Evolutionary conservation across 2,797 vertebrate species (phyloP), one percentile per base, ranked within the genome.

Genomic region (Rhadinocentrus ornatus): DNA sequence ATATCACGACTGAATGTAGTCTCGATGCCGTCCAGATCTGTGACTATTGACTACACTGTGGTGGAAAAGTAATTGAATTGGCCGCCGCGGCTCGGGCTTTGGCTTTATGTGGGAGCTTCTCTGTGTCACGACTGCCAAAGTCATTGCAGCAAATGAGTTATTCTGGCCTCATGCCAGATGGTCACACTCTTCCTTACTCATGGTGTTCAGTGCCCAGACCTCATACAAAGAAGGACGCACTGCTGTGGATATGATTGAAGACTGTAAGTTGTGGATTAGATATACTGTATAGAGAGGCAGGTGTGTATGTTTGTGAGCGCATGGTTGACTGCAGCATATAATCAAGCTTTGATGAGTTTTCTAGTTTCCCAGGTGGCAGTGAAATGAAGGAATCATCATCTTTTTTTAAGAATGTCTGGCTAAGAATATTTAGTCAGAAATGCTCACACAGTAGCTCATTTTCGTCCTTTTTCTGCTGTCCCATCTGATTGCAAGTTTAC

Each of bases 121-220:
- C 73, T 74, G 69, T 69, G 76, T 88, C 87, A 83, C 24, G 31
- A 75, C 81, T 81, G 89, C 89, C 86, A 83, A 91, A 90, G 91
- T 93, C 88, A 92, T 94, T 92, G 91, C 74, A 82, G 83, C 89
- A 90, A 90, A 94, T 93, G 75, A 92, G 87, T 89, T 87, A 84
- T 84, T 88, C 82, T 92, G 93, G 91, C 86, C 8, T 32, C 2
- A 6, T 10, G 80, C 92, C 90, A 91, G 13, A 53, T 77, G 8
- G 68, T 84, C 73, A 70, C 53, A 0, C 79, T 75, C 74, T 73
- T 78, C 32, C 69, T 78, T 73, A 10, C 64, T 71, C 67, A 82
- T 77, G 80, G 87, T 77, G 64, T 44, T 72, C 46, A 11, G 35
- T 80, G 74, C 82, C 86, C 80, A 71, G 74, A 58, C 53, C 69